Evolutionary conservation across 2,797 vertebrate genomes (phyloP).

Genomic region (Nannoperca obscura): DNA sequence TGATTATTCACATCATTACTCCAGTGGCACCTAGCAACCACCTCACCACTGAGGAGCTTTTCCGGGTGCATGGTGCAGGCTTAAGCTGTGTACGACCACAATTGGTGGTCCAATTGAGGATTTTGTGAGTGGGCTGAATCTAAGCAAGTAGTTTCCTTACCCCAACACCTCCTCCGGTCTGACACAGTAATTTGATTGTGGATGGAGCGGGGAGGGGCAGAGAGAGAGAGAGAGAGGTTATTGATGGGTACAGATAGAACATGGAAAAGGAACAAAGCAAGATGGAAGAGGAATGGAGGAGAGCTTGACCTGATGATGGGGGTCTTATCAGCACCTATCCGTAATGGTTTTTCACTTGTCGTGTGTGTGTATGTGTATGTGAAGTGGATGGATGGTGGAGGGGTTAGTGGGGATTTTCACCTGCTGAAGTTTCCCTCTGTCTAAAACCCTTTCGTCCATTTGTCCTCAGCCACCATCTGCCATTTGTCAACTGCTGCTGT

Average conservation of each 20-base stretch:
- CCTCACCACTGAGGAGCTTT: conserved; percentile 48
- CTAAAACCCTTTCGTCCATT: conserved; percentile 26
- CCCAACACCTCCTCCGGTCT: conserved; percentile 31
- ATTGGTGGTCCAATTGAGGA: conserved; percentile 31
- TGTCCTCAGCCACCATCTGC: conserved; percentile 18
- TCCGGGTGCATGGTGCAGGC: conserved; percentile 22
- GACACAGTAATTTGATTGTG: conserved; percentile 68
- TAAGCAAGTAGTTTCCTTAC: conserved; percentile 14
- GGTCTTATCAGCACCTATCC: conserved; percentile 55
- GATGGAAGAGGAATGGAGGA: conserved; percentile 50
- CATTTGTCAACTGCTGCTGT: conserved; percentile 28
- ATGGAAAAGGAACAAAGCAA: conserved; percentile 57
- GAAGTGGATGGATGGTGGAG: conserved; percentile 45
- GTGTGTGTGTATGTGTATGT: conserved; percentile 33
- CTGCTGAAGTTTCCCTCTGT: conserved; percentile 34
- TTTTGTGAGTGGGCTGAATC: conserved; percentile 44
- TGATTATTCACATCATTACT: conserved; percentile 77
- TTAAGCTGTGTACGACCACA: conserved; percentile 25
- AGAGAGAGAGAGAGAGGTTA: conserved; percentile 31
- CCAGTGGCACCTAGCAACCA: conserved; percentile 76
- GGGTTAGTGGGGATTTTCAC: conserved; percentile 35
- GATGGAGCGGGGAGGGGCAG: conserved; percentile 13
- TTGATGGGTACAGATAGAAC: conserved; percentile 62
- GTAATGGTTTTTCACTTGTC: conserved; percentile 35
- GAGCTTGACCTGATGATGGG: conserved; percentile 66